phyloP scores from a whole-genome alignment of 2,888 invertebrate species.

The Eilema sororculum region DNA sequence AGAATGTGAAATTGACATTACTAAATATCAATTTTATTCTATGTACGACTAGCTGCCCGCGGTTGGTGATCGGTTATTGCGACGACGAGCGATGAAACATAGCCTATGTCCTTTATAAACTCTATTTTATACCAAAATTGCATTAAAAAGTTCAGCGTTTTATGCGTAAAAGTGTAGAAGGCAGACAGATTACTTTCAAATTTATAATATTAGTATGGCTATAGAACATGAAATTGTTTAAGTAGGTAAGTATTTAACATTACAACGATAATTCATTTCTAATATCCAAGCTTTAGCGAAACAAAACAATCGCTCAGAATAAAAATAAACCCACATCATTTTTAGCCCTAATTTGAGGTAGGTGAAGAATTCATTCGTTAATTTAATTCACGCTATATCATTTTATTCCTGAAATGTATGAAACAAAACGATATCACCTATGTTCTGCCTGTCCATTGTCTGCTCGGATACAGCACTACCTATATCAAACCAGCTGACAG shows the following conservation, averaged over 20 bases:
- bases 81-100: too few species aligned
- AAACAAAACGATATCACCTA: conserved; percentile 26
- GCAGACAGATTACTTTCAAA: too few species aligned
- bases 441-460: conserved; percentile 37
- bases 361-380: not conserved
- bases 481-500: conserved; percentile 39
- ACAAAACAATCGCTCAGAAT: not conserved
- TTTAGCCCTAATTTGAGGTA: not conserved
- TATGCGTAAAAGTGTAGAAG: too few species aligned
- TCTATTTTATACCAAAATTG: too few species aligned
- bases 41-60: too few species aligned
- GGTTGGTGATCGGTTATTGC: too few species aligned
- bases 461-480: conserved; percentile 28
- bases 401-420: conserved; percentile 36
- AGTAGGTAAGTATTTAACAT: too few species aligned
- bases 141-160: too few species aligned
- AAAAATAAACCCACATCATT: conserved; percentile 4
- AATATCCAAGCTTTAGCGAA: not conserved
- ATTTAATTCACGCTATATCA: conserved; percentile 17
- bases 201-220: not conserved
- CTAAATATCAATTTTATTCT: too few species aligned
- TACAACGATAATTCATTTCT: not conserved
- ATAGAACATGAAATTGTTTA: not conserved
- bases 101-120: too few species aligned
- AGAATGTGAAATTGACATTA: too few species aligned